Evolutionary conservation across 1,140 invertebrate species (phyloP).

Genomic region (Penaeus vannamei): DNA sequence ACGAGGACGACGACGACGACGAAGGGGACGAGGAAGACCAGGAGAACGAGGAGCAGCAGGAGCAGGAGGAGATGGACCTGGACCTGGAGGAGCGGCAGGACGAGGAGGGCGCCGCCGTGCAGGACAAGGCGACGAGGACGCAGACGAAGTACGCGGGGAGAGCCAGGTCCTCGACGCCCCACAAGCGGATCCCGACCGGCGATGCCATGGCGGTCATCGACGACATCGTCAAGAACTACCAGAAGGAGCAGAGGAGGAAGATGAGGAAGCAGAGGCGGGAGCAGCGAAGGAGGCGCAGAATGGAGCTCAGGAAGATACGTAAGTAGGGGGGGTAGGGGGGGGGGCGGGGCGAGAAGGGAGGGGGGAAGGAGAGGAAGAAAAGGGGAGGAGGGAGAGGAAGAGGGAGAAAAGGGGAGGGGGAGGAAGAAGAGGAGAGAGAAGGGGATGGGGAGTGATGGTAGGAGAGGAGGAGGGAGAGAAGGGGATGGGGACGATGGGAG

Average conservation of each 20-base stretch:
- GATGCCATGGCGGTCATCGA: constrained; percentile 67
- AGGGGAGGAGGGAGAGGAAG: not conserved
- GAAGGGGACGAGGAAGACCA: not conserved
- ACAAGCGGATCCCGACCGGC: constrained; percentile 45
- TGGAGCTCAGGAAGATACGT: constrained; percentile 57
- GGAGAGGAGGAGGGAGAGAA: not conserved
- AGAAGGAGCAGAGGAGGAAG: constrained; percentile 64
- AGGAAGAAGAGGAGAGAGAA: not conserved
- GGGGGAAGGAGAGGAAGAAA: not conserved
- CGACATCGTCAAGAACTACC: constrained; percentile 67
- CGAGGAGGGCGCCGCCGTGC: constrained; percentile 34
- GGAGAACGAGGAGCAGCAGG: constrained; percentile 34
- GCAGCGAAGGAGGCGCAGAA: constrained; percentile 60
- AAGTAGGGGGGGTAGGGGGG: not conserved
- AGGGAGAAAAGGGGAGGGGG: not conserved
- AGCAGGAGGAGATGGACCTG: constrained; percentile 32
- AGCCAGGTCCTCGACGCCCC: constrained; percentile 17
- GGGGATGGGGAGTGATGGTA: not conserved
- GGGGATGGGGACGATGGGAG: no score
- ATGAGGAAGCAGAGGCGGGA: constrained; percentile 62
- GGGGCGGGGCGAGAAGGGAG: not conserved
- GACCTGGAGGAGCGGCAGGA: constrained; percentile 31
- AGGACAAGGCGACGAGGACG: not conserved
- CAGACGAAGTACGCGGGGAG: not conserved
- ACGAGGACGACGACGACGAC: not conserved